These are phyloP conservation scores for Chaetodon trifascialis DNA, from an alignment of 2,113 vertebrate genomes.

Conservation along the genomic window DNA sequence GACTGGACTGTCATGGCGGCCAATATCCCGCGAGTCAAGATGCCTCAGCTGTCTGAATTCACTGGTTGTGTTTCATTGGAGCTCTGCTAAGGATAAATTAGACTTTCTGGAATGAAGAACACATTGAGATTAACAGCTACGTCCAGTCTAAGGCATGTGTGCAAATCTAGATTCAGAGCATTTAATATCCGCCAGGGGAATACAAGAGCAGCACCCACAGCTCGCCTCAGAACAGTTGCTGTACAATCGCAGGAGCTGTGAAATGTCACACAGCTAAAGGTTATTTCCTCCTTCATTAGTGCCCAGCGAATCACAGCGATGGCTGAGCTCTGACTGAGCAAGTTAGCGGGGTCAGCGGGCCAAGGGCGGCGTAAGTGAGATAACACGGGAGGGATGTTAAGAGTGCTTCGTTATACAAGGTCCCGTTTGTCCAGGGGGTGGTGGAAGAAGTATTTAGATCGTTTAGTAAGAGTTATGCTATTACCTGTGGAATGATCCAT, in stretches of 20 bases:
- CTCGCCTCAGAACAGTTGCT: conserved; percentile 30
- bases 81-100: no score
- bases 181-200: no score
- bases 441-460: neutral
- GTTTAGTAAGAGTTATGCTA: no score
- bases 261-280: conserved; percentile 73
- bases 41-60: neutral
- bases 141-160: neutral
- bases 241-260: conserved; percentile 57
- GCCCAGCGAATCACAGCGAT: neutral
- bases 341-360: conserved; percentile 23
- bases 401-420: neutral
- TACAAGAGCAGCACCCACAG: neutral
- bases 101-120: neutral
- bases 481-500: no score
- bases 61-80: no score
- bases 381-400: conserved; percentile 19
- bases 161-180: neutral
- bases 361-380: conserved; percentile 33
- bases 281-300: conserved; percentile 63
- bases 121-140: neutral
- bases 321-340: conserved; percentile 39
- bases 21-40: conserved; percentile 2
- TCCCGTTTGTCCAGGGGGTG: neutral
- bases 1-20: conserved; percentile 1